phyloP scores from a whole-genome alignment of 2,888 invertebrate genomes.

The Uloborus plumipes region DNA sequence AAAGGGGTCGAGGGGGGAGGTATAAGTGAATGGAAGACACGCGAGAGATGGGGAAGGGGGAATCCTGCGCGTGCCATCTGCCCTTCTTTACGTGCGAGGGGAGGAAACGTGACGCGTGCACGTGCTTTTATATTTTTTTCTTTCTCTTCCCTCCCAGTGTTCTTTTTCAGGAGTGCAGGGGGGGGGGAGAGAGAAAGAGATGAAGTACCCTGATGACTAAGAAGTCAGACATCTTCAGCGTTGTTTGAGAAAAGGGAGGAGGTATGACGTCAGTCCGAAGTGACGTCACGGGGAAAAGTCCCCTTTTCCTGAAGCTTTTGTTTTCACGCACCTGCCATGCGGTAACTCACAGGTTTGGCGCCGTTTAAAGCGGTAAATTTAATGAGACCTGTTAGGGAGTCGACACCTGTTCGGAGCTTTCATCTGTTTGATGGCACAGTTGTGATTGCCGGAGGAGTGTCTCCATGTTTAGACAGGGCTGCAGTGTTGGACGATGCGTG shows the following conservation, averaged over 20 bases:
- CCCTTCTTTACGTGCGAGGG: conserved; percentile 20
- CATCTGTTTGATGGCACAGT: too few species aligned
- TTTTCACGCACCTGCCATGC: too few species aligned
- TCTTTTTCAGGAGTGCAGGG: neutral
- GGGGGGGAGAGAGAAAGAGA: conserved; percentile 1
- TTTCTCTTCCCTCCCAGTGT: neutral
- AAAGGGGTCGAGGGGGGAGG: conserved; percentile 19
- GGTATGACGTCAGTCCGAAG: conserved; percentile 32
- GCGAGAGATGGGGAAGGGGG: conserved; percentile 16
- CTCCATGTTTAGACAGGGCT: too few species aligned
- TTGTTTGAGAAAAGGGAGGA: conserved; percentile 48
- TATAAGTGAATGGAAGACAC: conserved; percentile 23
- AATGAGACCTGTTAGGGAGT: too few species aligned
- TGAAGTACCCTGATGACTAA: conserved; percentile 37
- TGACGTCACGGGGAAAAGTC: conserved; percentile 7
- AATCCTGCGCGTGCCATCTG: conserved; percentile 34
- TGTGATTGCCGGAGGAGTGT: too few species aligned
- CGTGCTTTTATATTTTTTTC: neutral
- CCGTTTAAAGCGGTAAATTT: too few species aligned
- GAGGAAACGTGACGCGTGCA: conserved; percentile 15
- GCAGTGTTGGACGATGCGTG: too few species aligned
- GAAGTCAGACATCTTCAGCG: conserved; percentile 48
- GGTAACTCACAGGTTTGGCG: too few species aligned
- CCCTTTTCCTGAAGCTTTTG: too few species aligned
- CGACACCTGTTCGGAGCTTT: too few species aligned